phyloP scores from a whole-genome alignment of 2,888 invertebrate species.

The Arrhopalites spinosus region DNA sequence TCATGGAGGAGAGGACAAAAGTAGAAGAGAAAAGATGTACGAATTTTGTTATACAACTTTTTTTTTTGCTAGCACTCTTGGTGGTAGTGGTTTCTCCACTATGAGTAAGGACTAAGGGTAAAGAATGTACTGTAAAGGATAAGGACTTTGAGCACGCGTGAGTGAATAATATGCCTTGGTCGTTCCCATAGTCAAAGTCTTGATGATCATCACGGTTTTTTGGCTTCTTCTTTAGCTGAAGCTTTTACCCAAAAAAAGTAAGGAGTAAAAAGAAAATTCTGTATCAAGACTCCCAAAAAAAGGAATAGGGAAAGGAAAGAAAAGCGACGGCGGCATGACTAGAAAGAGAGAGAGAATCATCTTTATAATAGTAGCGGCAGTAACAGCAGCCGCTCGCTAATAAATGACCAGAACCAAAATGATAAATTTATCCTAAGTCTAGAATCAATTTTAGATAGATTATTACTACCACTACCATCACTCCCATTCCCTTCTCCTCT shows the following conservation, averaged over 20 bases:
- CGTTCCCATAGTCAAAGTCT: not conserved
- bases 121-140: too few relatives aligned
- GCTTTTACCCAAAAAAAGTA: too few relatives aligned
- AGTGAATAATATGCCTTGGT: not conserved
- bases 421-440: slow-evolving; percentile 35
- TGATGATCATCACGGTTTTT: too few relatives aligned
- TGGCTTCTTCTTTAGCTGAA: too few relatives aligned
- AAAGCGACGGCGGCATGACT: not conserved
- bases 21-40: not conserved
- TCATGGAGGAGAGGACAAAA: not conserved
- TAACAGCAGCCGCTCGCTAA: not conserved
- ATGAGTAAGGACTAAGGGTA: too few relatives aligned
- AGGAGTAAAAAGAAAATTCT: too few relatives aligned
- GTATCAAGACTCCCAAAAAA: too few relatives aligned
- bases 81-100: too few relatives aligned
- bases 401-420: slow-evolving; percentile 33
- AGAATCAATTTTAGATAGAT: slow-evolving; percentile 31
- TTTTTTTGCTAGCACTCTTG: too few relatives aligned
- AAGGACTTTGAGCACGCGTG: too few relatives aligned
- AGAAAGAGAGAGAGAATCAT: not conserved
- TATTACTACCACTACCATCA: slow-evolving; percentile 20
- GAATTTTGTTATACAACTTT: too few relatives aligned
- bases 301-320: too few relatives aligned
- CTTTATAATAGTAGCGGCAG: not conserved
- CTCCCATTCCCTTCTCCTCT: not conserved